A percentile compares a stretch with the other conserved stretches of the same genome.
Conservation (phyloP, 2,888 invertebrate species). For the Hemicrepidius hirtus region DNA sequence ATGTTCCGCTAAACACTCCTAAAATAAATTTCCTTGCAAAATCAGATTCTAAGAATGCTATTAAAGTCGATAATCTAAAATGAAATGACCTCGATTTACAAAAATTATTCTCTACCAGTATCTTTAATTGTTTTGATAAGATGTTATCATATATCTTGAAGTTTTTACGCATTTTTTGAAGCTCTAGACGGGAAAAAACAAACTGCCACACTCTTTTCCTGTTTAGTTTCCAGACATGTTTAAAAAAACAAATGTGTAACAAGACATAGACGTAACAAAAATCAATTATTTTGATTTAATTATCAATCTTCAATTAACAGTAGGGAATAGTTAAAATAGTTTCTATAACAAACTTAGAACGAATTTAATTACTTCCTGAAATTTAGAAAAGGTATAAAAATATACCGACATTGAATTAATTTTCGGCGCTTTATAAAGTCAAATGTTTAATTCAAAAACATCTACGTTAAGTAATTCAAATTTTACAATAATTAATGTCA, state of each 20-base stretch:
- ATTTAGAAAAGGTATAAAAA: too few relatives aligned
- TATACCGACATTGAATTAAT: too few relatives aligned
- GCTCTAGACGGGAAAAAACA: slow-evolving; percentile 1
- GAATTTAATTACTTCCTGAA: too few relatives aligned
- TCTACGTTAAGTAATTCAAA: not conserved
- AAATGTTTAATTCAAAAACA: not conserved
- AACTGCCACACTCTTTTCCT: not conserved
- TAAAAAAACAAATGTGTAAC: too few relatives aligned
- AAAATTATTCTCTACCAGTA: not conserved
- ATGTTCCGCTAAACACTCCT: not conserved
- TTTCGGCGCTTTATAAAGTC: too few relatives aligned
- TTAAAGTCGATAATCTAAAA: slow-evolving; percentile 6
- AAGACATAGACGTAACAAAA: too few relatives aligned
- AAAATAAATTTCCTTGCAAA: not conserved
- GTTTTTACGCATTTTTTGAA: slow-evolving; percentile 6
- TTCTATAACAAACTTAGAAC: too few relatives aligned
- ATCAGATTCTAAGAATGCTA: not conserved
- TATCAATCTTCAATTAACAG: too few relatives aligned
- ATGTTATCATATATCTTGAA: slow-evolving; percentile 5
- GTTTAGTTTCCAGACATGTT: not conserved
- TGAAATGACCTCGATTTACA: slow-evolving; percentile 15
- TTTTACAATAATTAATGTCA: not conserved
- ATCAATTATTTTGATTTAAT: too few relatives aligned
- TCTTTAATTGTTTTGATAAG: slow-evolving; percentile 29
- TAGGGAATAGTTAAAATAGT: not conserved